Percentiles rank a stretch among this genome's conserved stretches.
Conservation (phyloP, 2,888 invertebrate species). For the Gisinianus flammeolus region DNA sequence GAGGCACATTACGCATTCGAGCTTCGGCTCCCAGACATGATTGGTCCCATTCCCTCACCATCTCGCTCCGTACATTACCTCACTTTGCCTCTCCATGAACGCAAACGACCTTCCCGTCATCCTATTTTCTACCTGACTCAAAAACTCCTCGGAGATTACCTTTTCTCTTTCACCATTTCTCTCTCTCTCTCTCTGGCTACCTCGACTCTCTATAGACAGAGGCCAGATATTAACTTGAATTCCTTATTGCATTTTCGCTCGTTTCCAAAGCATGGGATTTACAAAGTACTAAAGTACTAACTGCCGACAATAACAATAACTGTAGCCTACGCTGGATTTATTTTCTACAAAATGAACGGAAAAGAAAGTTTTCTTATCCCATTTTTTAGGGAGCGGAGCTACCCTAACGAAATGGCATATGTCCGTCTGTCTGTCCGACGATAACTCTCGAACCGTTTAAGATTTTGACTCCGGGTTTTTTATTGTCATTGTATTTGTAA, state of each 20-base stretch:
- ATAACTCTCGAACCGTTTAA: too few relatives aligned
- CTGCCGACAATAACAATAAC: too few relatives aligned
- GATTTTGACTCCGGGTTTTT: too few relatives aligned
- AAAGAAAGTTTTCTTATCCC: neutral
- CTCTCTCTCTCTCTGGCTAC: neutral
- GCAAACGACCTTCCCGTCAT: slow-evolving; percentile 18
- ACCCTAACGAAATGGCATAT: too few relatives aligned
- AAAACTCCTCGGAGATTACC: slow-evolving; percentile 22
- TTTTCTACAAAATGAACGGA: neutral
- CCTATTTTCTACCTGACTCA: slow-evolving; percentile 26
- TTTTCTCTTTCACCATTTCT: neutral
- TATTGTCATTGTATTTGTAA: too few relatives aligned
- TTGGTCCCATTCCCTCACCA: slow-evolving; percentile 30
- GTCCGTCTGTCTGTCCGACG: too few relatives aligned
- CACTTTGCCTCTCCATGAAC: slow-evolving; percentile 28
- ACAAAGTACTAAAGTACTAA: neutral
- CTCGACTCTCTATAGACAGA: neutral
- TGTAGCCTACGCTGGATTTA: neutral
- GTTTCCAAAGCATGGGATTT: slow-evolving; percentile 1
- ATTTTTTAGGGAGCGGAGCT: too few relatives aligned
- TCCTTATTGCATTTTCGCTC: neutral
- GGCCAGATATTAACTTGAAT: neutral
- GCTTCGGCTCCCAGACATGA: slow-evolving; percentile 33
- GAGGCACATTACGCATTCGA: slow-evolving; percentile 36
- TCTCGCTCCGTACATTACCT: slow-evolving; percentile 13